Base-by-base conservation (phyloP, 1,140 invertebrate species). In the Rhagoletis zephyria region DNA sequence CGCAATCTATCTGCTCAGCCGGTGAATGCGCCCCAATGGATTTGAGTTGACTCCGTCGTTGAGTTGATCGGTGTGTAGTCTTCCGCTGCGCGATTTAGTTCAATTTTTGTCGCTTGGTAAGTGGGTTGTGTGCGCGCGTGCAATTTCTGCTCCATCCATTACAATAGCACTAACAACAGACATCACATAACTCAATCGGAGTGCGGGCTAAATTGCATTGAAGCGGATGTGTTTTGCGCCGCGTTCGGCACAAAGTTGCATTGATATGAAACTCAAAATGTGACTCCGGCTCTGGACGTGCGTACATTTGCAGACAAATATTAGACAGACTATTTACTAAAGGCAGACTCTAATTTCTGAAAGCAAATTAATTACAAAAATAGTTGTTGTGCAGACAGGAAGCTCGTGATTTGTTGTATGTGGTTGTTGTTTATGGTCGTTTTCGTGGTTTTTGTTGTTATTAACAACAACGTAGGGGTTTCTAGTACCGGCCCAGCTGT, bases 1-100 rank as follows among this genome's bases (percentile, higher is more conserved):
- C 30, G 30, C 0, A 30, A 30, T 30, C 74, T 19, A 56, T 7
- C n/a, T n/a, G 74, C 74, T 81, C 74, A 51, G 48, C 48, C 48
- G 48, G 48, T 56, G 74, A 51, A 81, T 81, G n/a, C 16, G n/a
- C n/a, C 45, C n/a, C 45, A 59, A 19, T 56, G 74, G 74, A 81
- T 56, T 81, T 81, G 74, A 81, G 74, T 81, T 77, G 40, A 40
- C 42, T 70, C 14, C 40, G 40, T 19, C 40, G 5, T 14, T 51
- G 70, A 77, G 70, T 40, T 81, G 74, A 81, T 51, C 48, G 48
- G 48, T 19, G n/a, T 67, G 74, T 59, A 56, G 74, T 56, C 74
- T 81, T 12, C 0, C 74, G 74, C 74, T 7, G 74, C 74, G 74
- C 74, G 74, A 81, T 81, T 81, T 56, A 81, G 74, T 81, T 81